Evolutionary conservation across 2,888 invertebrate genomes (phyloP).

Genomic region (Andricus quercusramuli): DNA sequence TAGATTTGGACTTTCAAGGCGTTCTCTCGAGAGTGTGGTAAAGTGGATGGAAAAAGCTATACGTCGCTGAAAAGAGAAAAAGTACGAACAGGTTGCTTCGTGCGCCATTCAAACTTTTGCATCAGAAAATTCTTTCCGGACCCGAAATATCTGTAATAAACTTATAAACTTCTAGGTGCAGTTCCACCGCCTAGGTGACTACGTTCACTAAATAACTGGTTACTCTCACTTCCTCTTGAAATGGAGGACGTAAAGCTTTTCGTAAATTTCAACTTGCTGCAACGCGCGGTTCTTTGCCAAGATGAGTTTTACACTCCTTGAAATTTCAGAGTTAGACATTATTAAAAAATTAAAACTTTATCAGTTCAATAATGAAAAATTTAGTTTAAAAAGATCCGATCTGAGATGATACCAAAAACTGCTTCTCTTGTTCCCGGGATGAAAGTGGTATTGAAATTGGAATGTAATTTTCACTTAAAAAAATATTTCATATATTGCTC

Average conservation of each 20-base stretch:
- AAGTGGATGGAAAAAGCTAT: slow-evolving; percentile 42
- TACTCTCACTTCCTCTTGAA: slow-evolving; percentile 50
- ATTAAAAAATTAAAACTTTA: neutral
- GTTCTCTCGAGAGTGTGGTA: slow-evolving; percentile 24
- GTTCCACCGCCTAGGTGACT: slow-evolving; percentile 45
- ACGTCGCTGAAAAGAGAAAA: slow-evolving; percentile 50
- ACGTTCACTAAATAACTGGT: slow-evolving; percentile 60
- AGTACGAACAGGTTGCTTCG: slow-evolving; percentile 52
- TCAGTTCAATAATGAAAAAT: too few species aligned
- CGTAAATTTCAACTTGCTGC: slow-evolving; percentile 8
- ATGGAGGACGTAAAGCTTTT: slow-evolving; percentile 16
- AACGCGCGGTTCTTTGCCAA: neutral
- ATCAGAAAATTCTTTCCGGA: slow-evolving; percentile 68
- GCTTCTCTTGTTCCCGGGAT: too few species aligned
- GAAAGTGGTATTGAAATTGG: too few species aligned
- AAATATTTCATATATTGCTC: too few species aligned
- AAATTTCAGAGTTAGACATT: neutral
- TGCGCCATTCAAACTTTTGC: slow-evolving; percentile 68
- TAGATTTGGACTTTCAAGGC: slow-evolving; percentile 53
- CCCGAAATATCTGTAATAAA: slow-evolving; percentile 67
- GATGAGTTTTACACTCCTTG: neutral
- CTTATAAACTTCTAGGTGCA: slow-evolving; percentile 64
- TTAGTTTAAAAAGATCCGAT: too few species aligned
- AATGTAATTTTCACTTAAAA: too few species aligned
- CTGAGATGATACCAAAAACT: too few species aligned